A percentile compares a stretch with the other conserved stretches of the same genome.
Conservation (phyloP, 2,888 invertebrate genomes). For the Lasioglossum villosulum region DNA sequence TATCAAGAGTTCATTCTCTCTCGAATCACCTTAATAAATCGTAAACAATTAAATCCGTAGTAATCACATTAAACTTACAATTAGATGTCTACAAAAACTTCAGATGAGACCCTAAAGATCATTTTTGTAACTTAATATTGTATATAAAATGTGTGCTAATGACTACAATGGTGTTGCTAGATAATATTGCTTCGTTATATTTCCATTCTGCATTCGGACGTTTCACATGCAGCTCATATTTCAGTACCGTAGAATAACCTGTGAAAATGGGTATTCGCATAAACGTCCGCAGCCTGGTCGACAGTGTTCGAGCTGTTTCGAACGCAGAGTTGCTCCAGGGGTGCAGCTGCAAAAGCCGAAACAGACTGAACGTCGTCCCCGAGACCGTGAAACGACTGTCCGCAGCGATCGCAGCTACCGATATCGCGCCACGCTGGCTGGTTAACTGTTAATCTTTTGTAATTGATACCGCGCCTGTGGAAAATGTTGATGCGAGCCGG, state of each 20-base stretch:
- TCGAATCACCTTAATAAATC: not conserved
- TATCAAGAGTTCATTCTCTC: not conserved
- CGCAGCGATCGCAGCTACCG: slow-evolving; percentile 26
- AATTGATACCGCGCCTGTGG: slow-evolving; percentile 40
- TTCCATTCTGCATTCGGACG: no score
- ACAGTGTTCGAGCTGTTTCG: not conserved
- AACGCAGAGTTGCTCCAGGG: not conserved
- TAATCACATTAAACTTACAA: not conserved
- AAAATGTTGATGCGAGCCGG: slow-evolving; percentile 37
- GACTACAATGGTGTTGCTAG: not conserved
- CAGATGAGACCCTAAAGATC: no score
- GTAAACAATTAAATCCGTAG: no score
- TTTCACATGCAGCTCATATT: not conserved
- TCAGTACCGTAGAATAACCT: not conserved
- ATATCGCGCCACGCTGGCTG: slow-evolving; percentile 8
- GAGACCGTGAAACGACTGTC: slow-evolving; percentile 40
- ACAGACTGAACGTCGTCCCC: slow-evolving; percentile 13
- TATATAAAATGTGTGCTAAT: not conserved
- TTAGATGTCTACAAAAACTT: not conserved
- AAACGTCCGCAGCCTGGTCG: not conserved
- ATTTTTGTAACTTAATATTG: not conserved
- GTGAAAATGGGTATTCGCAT: not conserved
- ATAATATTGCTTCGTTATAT: not conserved
- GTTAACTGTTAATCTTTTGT: slow-evolving; percentile 48
- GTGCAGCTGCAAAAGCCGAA: not conserved